Base-by-base conservation (phyloP, 2,888 invertebrate genomes). In the Ennomos fuscantarius region DNA sequence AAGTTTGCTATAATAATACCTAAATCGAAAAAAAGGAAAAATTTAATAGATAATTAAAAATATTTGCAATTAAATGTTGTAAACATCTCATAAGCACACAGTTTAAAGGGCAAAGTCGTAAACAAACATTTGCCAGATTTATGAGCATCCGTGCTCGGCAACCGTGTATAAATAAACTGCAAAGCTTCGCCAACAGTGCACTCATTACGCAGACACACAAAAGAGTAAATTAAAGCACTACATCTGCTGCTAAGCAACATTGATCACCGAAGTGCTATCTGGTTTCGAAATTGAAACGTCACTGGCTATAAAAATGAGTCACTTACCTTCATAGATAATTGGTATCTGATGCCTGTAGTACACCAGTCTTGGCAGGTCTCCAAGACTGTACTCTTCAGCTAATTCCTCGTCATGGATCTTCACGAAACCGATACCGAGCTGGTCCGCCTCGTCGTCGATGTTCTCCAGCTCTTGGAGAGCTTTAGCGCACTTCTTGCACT, bases 301-400 rank as follows among this genome's bases (percentile, higher is more conserved):
- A 82, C 68, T 63, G 71, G 71, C 69, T 69, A 70, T 78, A 78
- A 78, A 75, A 78, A 78, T 84, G 77, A 85, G 63, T 85, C 79
- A 87, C 86, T 63, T 92, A 97, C 97, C 96, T 94, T 98, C 97
- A 87, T 97, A 98, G 82, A 98, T 97, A 84, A 98, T 96, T 69
- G 98, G 98, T 84, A 97, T 97, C 93, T 97, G 96, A 91, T 97
- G 97, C 83, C 98, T 94, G 90, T 98, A 98, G 93, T 98, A 98
- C 67, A 98, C 97, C 74, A 98, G 93, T 78, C 96, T 96, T 76
- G 98, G 98, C 80, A 98, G 91, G 57, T 95, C 94, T 79, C 97
- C 97, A 86, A 98, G 93, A 93, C 96, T 98, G 92, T 98, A 98
- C 91, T 98, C 98, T 78, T 97, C 97, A 63, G 98, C 97, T 70